These are phyloP conservation scores for Apodemia mormo DNA, from an alignment of 2,888 invertebrate genomes.

Conservation along the genomic window DNA sequence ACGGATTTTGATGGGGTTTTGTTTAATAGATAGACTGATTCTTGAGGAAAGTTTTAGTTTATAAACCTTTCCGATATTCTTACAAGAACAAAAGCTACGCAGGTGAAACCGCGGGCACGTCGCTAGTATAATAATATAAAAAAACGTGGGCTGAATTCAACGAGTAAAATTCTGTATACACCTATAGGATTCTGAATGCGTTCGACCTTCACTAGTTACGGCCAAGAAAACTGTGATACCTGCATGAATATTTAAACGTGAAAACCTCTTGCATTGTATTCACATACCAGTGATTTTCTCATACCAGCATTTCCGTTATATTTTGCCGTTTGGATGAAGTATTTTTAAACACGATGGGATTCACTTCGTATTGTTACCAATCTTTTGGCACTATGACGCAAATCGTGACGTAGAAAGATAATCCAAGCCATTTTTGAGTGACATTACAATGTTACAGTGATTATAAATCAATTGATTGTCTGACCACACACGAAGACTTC, in stretches of 20 bases:
- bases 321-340: not conserved
- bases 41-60: no score
- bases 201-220: not conserved
- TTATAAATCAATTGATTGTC: constrained; percentile 40
- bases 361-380: constrained; percentile 38
- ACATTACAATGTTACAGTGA: constrained; percentile 41
- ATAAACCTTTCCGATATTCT: no score
- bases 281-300: constrained; percentile 5
- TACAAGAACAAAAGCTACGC: no score
- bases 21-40: no score
- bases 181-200: not conserved
- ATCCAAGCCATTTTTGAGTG: constrained; percentile 39
- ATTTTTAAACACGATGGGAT: constrained; percentile 25
- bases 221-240: not conserved
- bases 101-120: no score
- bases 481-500: constrained; percentile 45
- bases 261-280: constrained; percentile 4
- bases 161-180: not conserved
- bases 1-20: no score
- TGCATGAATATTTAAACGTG: constrained; percentile 13
- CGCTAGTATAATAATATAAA: not conserved
- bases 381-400: constrained; percentile 47
- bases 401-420: constrained; percentile 43
- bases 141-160: not conserved
- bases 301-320: constrained; percentile 5